phyloP scores from a whole-genome alignment of 1,140 invertebrate species.

The Paracyclopina nana region DNA sequence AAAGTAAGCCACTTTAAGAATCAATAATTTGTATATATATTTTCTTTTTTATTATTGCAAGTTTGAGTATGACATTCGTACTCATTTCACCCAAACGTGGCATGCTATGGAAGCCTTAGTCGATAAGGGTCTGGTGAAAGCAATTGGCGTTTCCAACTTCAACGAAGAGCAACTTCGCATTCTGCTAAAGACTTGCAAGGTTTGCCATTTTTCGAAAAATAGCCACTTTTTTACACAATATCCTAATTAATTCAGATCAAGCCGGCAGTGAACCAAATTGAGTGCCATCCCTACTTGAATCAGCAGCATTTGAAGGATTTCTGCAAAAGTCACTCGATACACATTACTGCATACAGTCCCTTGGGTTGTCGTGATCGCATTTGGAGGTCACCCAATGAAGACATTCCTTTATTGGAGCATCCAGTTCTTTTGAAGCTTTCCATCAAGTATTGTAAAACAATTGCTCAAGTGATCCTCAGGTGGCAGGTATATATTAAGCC shows the following conservation, averaged over 20 bases:
- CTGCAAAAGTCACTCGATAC: slow-evolving; percentile 41
- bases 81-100: slow-evolving; percentile 8
- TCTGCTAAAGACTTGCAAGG: too few species aligned
- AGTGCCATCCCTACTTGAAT: slow-evolving; percentile 64
- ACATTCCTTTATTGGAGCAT: slow-evolving; percentile 40
- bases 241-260: too few species aligned
- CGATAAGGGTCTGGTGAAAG: not conserved
- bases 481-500: too few species aligned
- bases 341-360: slow-evolving; percentile 55
- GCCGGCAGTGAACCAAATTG: slow-evolving; percentile 33
- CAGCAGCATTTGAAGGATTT: slow-evolving; percentile 51
- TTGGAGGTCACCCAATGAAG: slow-evolving; percentile 41
- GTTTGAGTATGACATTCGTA: not conserved
- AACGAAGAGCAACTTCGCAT: slow-evolving; percentile 1
- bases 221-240: too few species aligned
- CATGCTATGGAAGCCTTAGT: slow-evolving; percentile 9
- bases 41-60: not conserved
- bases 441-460: slow-evolving; percentile 41
- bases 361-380: slow-evolving; percentile 45
- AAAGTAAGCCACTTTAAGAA: not conserved
- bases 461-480: slow-evolving; percentile 46
- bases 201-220: too few species aligned
- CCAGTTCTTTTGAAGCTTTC: slow-evolving; percentile 39
- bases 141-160: slow-evolving; percentile 13
- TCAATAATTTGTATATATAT: not conserved